Evolutionary conservation across 2,888 invertebrate species (phyloP).

Genomic region (Eledona agricola): DNA sequence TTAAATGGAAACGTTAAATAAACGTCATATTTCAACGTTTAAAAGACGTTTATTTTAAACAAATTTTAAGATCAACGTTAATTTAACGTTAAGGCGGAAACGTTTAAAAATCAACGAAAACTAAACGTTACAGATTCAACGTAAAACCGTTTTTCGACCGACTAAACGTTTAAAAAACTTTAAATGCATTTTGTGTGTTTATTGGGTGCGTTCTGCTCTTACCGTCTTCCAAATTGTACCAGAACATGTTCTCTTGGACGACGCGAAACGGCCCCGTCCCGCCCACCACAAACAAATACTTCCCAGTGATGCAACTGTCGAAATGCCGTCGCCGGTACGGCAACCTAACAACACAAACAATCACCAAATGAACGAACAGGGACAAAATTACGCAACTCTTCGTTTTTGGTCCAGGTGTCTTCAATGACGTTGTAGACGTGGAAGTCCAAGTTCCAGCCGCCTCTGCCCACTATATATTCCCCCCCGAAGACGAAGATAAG

Average conservation of each 20-base stretch:
- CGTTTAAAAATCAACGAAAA: no score
- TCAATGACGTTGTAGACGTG: slow-evolving; percentile 55
- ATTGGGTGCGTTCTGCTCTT: no score
- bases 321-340: slow-evolving; percentile 58
- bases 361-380: slow-evolving; percentile 9
- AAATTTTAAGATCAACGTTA: no score
- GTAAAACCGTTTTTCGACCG: no score
- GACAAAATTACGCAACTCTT: slow-evolving; percentile 36
- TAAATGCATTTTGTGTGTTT: no score
- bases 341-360: slow-evolving; percentile 43
- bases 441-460: slow-evolving; percentile 57
- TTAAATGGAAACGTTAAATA: no score
- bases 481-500: slow-evolving; percentile 58
- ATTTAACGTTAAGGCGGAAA: no score
- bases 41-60: no score
- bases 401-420: slow-evolving; percentile 57
- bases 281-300: slow-evolving; percentile 56
- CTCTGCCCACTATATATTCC: slow-evolving; percentile 53
- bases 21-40: no score
- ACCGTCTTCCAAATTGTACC: slow-evolving; percentile 54
- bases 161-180: no score
- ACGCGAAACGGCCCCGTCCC: slow-evolving; percentile 56
- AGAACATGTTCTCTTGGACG: slow-evolving; percentile 56
- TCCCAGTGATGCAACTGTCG: slow-evolving; percentile 53
- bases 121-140: no score